phyloP scores from a whole-genome alignment of 1,140 invertebrate species.

The Galendromus occidentalis region DNA sequence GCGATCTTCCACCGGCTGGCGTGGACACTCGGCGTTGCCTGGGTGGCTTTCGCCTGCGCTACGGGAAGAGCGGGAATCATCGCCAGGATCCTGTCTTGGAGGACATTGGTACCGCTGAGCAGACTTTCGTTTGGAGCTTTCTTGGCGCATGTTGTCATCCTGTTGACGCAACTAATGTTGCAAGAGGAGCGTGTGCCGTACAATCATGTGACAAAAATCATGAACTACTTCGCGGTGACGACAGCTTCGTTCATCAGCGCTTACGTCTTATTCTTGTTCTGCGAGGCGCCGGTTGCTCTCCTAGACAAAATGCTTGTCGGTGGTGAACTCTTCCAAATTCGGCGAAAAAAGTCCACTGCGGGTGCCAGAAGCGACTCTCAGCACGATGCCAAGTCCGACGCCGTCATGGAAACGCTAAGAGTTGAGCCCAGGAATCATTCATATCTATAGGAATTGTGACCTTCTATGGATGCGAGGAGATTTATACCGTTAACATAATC shows the following conservation, averaged over 20 bases:
- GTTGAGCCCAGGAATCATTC: neutral
- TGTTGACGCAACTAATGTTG: constrained; percentile 14
- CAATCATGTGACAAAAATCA: constrained; percentile 8
- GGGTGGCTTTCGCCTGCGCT: constrained; percentile 32
- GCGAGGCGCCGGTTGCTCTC: neutral
- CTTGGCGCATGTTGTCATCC: constrained; percentile 27
- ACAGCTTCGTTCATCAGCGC: neutral
- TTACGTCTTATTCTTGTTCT: constrained; percentile 5
- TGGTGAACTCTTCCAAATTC: neutral
- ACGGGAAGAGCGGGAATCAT: constrained; percentile 24
- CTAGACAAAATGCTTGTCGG: neutral
- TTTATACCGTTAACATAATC: too few relatives aligned
- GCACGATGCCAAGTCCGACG: neutral
- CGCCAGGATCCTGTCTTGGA: constrained; percentile 28
- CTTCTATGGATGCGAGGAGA: too few relatives aligned
- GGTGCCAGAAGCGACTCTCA: too few relatives aligned
- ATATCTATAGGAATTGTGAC: neutral
- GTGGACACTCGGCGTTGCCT: constrained; percentile 29
- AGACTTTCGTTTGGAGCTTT: constrained; percentile 29
- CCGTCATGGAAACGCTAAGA: neutral
- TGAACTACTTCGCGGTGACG: constrained; percentile 9
- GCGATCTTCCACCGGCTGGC: constrained; percentile 24
- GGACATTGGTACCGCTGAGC: constrained; percentile 26
- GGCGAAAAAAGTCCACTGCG: neutral
- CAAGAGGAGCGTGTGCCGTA: constrained; percentile 6